Percentiles rank a stretch among this genome's conserved stretches.
Evolutionary conservation across 1,140 invertebrate genomes (phyloP).

Genomic region (Rhizoglyphus robini): DNA sequence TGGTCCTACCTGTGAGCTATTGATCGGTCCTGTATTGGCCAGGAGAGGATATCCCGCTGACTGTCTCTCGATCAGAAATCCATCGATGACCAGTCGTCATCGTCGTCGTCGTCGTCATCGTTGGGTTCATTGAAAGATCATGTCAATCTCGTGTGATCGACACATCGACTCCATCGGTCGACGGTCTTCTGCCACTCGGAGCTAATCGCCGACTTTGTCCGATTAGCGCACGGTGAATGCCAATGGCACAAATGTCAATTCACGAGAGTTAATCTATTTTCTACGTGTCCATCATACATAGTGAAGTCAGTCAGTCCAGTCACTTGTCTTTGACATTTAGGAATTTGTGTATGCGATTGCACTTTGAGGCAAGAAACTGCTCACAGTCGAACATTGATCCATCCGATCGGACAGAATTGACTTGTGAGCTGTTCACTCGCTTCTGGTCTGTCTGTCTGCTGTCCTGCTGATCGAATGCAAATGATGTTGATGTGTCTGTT

Average conservation of each 20-base stretch:
- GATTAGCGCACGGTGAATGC: background rate
- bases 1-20: no score
- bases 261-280: background rate
- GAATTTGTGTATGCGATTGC: background rate
- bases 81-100: no score
- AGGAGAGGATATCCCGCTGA: no score
- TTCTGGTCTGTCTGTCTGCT: background rate
- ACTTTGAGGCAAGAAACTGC: background rate
- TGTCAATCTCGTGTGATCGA: slow-evolving; percentile 4
- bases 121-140: slow-evolving; percentile 7
- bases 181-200: background rate
- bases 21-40: no score
- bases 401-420: background rate
- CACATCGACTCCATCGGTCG: background rate
- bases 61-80: no score
- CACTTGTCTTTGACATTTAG: background rate
- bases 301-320: background rate
- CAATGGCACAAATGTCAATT: background rate
- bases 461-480: background rate
- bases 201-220: slow-evolving; percentile 7
- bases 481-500: background rate
- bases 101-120: no score
- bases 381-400: background rate
- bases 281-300: slow-evolving; percentile 5
- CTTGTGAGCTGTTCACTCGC: background rate